A percentile compares a stretch with the other conserved stretches of the same genome.
Evolutionary conservation across 2,797 vertebrate genomes (phyloP).

Genomic region (Tamandua tetradactyla): DNA sequence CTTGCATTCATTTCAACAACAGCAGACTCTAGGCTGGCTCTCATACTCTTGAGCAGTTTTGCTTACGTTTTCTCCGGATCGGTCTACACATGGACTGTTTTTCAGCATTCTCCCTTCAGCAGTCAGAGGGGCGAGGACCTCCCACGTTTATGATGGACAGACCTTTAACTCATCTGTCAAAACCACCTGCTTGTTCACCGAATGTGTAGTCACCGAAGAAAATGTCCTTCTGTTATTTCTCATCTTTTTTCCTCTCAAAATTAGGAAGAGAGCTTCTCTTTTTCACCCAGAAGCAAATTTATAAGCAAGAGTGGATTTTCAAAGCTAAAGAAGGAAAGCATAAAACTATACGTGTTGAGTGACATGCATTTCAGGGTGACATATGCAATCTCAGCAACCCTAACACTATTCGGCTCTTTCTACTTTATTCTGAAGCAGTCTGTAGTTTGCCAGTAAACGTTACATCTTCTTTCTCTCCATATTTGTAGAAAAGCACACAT

Average conservation of each 20-base stretch:
- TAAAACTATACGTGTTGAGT: neutral
- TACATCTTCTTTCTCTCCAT: neutral
- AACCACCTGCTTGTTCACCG: conserved; percentile 65
- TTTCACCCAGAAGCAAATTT: conserved; percentile 3
- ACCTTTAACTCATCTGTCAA: conserved; percentile 69
- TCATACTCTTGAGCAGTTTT: conserved; percentile 36
- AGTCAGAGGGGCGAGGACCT: conserved; percentile 35
- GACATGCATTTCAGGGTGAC: neutral
- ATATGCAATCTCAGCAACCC: neutral
- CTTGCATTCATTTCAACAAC: neutral
- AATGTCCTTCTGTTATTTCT: conserved; percentile 61
- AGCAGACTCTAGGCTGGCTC: neutral
- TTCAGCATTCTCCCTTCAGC: conserved; percentile 53
- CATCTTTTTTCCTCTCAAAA: conserved; percentile 43
- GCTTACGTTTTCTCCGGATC: conserved; percentile 30
- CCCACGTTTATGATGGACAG: conserved; percentile 59
- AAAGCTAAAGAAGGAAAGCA: conserved; percentile 18
- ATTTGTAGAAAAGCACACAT: neutral
- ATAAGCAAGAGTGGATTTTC: neutral
- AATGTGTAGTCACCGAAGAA: conserved; percentile 62
- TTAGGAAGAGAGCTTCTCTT: conserved; percentile 7
- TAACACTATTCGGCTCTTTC: neutral
- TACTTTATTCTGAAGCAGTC: neutral
- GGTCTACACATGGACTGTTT: conserved; percentile 6
- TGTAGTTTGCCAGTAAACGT: neutral